Percentiles rank a stretch among this genome's conserved stretches.
These are phyloP conservation scores for Alouatta palliata DNA, from an alignment of 2,113 vertebrate genomes.

Conservation along the genomic window DNA sequence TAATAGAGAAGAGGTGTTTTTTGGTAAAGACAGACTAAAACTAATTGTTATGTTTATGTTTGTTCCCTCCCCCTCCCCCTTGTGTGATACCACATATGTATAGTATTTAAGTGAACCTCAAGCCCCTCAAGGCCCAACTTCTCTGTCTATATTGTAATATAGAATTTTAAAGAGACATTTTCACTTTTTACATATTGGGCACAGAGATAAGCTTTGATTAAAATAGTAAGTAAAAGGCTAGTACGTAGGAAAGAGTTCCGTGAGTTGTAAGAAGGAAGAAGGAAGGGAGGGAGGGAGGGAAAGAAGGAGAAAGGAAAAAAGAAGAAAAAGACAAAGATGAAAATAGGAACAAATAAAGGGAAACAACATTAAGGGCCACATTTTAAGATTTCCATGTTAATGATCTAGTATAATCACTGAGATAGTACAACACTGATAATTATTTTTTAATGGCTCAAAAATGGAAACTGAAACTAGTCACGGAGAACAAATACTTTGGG, in stretches of 20 bases:
- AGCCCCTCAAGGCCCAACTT: background rate
- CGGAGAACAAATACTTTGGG: background rate
- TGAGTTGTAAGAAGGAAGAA: background rate
- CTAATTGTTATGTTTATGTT: constrained; percentile 12
- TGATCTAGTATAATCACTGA: background rate
- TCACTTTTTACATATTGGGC: background rate
- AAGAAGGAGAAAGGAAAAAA: too few relatives aligned
- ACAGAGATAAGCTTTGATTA: constrained; percentile 41
- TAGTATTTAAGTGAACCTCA: constrained; percentile 76
- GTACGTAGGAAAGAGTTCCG: background rate
- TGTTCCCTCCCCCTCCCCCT: background rate
- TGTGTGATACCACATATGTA: constrained; percentile 58
- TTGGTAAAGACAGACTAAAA: constrained; percentile 52
- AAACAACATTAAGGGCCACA: background rate
- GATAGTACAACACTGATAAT: background rate
- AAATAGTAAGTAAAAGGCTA: constrained; percentile 38
- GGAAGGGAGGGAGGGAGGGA: background rate
- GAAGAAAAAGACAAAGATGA: background rate
- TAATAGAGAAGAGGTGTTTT: background rate
- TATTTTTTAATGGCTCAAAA: background rate
- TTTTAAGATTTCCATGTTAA: background rate
- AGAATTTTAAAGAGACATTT: constrained; percentile 48
- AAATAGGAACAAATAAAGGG: background rate
- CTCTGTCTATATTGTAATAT: constrained; percentile 72
- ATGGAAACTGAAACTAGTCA: background rate